Percentiles rank a stretch among this genome's conserved stretches.
Evolutionary conservation across 2,888 invertebrate genomes (phyloP).

Genomic region (Diaphora mendica): DNA sequence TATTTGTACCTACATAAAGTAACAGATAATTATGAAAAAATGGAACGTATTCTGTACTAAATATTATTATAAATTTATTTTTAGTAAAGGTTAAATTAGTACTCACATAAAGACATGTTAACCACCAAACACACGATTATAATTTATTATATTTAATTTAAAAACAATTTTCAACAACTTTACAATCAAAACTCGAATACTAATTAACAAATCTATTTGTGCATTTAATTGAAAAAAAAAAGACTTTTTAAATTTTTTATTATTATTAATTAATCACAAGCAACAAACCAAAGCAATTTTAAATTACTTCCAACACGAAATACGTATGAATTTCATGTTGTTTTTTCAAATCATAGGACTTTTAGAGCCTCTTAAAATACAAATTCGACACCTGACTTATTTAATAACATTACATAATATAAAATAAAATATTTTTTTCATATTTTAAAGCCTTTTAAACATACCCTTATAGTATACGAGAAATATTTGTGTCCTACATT

Average conservation of each 20-base stretch:
- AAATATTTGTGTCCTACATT: conserved; percentile 13
- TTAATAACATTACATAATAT: conserved; percentile 17
- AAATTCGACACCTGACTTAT: conserved; percentile 24
- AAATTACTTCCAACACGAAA: background rate
- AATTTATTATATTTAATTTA: conserved; percentile 47
- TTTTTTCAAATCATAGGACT: conserved; percentile 6
- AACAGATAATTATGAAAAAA: background rate
- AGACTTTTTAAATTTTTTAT: background rate
- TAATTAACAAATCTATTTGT: conserved; percentile 32
- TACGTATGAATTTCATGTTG: background rate
- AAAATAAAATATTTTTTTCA: conserved; percentile 8
- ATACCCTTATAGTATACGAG: conserved; percentile 14
- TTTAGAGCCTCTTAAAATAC: conserved; percentile 16
- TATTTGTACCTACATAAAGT: background rate
- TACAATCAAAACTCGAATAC: conserved; percentile 39
- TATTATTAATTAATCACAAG: background rate
- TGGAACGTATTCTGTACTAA: background rate
- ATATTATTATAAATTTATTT: background rate
- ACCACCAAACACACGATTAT: conserved; percentile 49
- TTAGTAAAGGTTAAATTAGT: conserved; percentile 48
- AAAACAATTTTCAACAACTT: conserved; percentile 56
- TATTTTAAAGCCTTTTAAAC: conserved; percentile 20
- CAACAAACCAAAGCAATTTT: conserved; percentile 5
- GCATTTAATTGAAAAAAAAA: conserved; percentile 16
- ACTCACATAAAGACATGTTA: conserved; percentile 57